Evolutionary conservation across 2,888 invertebrate genomes (phyloP), one percentile per base, ranked within the genome.

Genomic region (Macroteleia sp.): DNA sequence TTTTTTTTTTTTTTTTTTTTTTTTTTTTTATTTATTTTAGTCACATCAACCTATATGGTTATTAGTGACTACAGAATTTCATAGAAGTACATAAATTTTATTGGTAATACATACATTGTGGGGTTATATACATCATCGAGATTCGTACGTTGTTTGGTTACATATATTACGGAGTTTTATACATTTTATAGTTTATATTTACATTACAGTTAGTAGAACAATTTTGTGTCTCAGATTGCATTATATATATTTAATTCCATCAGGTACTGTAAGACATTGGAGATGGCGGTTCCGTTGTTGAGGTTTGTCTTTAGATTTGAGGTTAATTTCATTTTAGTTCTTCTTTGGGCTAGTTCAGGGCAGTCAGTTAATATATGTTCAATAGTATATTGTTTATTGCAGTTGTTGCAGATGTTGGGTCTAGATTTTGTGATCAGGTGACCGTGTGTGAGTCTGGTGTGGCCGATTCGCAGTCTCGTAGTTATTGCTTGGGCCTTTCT

Each of bases 1-100:
- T n/a, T n/a, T n/a, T n/a, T n/a, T n/a, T n/a, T n/a, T n/a, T n/a
- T n/a, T n/a, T n/a, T n/a, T n/a, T n/a, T n/a, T n/a, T n/a, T 52
- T 52, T 34, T 52, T 32, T 34, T 14, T 54, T 54, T 54, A 12
- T 39, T 52, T 54, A 50, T 50, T 54, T 54, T 25, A n/a, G 54
- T 36, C 54, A 39, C 54, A 39, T 54, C 54, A 54, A 54, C 54
- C 54, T 22, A 8, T 22, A 3, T 36, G 54, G 54, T 54, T 39
- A 54, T 54, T 54, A 54, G 54, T 54, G 54, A 36, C 54, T 16
- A 54, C 54, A 14, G 6, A 5, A 25, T n/a, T n/a, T n/a, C n/a
- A n/a, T n/a, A n/a, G n/a, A n/a, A n/a, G n/a, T n/a, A n/a, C n/a
- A n/a, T n/a, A n/a, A n/a, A n/a, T n/a, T n/a, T n/a, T n/a, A 6